phyloP scores from a whole-genome alignment of 2,113 vertebrate genomes.

The Nansenia antarctica region DNA sequence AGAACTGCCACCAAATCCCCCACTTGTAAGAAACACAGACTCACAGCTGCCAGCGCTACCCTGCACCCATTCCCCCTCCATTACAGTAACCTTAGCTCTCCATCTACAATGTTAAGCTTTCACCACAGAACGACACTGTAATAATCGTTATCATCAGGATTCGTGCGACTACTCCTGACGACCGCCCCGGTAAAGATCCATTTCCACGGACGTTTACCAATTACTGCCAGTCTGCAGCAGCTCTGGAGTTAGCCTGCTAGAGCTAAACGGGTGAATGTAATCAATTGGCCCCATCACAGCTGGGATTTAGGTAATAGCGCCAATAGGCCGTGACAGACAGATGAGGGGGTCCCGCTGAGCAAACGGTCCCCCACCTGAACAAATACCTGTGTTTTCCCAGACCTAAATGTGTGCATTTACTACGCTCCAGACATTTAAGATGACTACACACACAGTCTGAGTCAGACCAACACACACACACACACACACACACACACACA shows the following conservation, averaged over 20 bases:
- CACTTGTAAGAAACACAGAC: conserved; percentile 34
- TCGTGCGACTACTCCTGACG: conserved; percentile 15
- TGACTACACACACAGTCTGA: conserved; percentile 60
- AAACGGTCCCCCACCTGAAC: conserved; percentile 71
- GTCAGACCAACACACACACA: background rate
- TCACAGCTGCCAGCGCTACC: conserved; percentile 48
- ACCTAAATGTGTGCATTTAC: conserved; percentile 78
- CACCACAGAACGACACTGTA: background rate
- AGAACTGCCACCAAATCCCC: conserved; percentile 58
- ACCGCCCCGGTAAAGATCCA: conserved; percentile 37
- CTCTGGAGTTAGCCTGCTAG: conserved; percentile 35
- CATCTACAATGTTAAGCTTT: background rate
- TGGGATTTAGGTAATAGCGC: conserved; percentile 55
- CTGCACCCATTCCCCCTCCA: conserved; percentile 3
- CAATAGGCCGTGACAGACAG: conserved; percentile 52
- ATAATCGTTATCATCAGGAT: conserved; percentile 35
- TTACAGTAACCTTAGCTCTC: conserved; percentile 3
- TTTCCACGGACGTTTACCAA: conserved; percentile 31
- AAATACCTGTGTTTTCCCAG: conserved; percentile 79
- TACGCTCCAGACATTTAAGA: conserved; percentile 69
- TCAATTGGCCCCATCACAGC: conserved; percentile 55
- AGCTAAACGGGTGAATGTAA: conserved; percentile 42
- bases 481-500: too few relatives aligned
- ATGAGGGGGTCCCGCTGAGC: conserved; percentile 41
- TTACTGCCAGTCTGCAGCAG: conserved; percentile 37